These are phyloP conservation scores for Phylloscopus trochilus DNA, from an alignment of 2,113 vertebrate species.

Conservation along the genomic window DNA sequence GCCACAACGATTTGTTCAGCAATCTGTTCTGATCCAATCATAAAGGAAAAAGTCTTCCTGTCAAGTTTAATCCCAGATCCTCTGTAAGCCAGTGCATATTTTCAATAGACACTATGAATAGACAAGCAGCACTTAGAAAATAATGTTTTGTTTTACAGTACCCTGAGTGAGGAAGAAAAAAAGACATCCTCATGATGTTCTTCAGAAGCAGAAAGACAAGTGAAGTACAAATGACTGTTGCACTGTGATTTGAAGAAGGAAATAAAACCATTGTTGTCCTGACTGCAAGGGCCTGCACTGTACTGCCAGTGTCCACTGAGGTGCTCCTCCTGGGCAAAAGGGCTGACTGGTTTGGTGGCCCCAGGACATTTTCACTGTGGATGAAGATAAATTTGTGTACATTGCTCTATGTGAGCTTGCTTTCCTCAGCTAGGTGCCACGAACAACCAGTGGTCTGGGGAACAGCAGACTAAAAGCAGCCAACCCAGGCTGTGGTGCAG, in stretches of 20 bases:
- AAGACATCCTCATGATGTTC: neutral
- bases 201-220: neutral
- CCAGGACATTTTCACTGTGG: neutral
- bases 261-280: neutral
- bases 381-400: neutral
- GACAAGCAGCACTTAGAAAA: neutral
- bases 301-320: neutral
- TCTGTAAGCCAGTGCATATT: neutral
- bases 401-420: neutral
- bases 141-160: neutral
- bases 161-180: neutral
- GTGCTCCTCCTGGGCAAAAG: neutral
- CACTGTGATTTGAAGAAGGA: neutral
- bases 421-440: neutral
- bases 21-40: constrained; percentile 27
- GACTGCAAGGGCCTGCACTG: neutral
- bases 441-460: neutral
- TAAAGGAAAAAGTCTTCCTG: constrained; percentile 3
- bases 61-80: neutral
- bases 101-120: neutral
- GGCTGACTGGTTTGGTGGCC: neutral
- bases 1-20: constrained; percentile 8
- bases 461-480: neutral
- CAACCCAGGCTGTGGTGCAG: neutral
- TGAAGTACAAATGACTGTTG: neutral